Evolutionary conservation across 2,888 invertebrate species (phyloP).

Genomic region (Drosophila paranaensis): DNA sequence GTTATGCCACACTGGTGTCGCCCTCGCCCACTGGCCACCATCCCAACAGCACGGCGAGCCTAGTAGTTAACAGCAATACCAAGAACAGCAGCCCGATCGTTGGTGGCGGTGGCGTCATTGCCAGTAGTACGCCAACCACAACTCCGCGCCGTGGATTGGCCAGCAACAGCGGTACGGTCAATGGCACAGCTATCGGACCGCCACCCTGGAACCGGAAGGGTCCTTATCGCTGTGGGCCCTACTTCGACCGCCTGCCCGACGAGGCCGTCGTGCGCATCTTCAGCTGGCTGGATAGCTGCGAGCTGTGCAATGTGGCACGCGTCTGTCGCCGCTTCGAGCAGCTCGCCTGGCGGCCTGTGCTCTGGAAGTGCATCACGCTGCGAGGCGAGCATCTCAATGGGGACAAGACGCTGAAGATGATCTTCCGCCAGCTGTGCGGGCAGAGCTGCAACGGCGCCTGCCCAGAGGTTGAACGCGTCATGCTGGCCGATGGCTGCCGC

Average conservation of each 20-base stretch:
- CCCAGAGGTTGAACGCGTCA: slow-evolving; percentile 88
- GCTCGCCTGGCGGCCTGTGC: slow-evolving; percentile 90
- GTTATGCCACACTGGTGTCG: slow-evolving; percentile 91
- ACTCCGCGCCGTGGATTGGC: slow-evolving; percentile 56
- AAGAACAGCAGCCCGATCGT: slow-evolving; percentile 38
- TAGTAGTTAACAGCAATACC: slow-evolving; percentile 45
- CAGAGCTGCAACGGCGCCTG: slow-evolving; percentile 89
- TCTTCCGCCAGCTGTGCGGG: slow-evolving; percentile 88
- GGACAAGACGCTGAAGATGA: slow-evolving; percentile 88
- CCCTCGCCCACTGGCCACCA: slow-evolving; percentile 85
- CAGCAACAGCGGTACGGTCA: slow-evolving; percentile 25
- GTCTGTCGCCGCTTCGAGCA: slow-evolving; percentile 91
- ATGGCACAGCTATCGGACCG: slow-evolving; percentile 66
- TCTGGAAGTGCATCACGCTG: slow-evolving; percentile 90
- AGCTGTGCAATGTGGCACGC: slow-evolving; percentile 90
- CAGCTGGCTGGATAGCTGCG: slow-evolving; percentile 89
- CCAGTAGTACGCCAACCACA: slow-evolving; percentile 64
- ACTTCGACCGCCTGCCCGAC: slow-evolving; percentile 88
- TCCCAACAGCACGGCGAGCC: slow-evolving; percentile 47
- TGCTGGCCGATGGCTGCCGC: slow-evolving; percentile 89
- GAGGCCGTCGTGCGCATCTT: slow-evolving; percentile 89
- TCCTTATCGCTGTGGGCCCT: slow-evolving; percentile 84
- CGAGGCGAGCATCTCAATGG: slow-evolving; percentile 87
- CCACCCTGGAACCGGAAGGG: slow-evolving; percentile 85
- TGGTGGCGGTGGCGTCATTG: slow-evolving; percentile 47